A percentile compares a stretch with the other conserved stretches of the same genome.
Evolutionary conservation across 2,113 vertebrate genomes (phyloP).

Genomic region (Cyanoderma ruficeps): DNA sequence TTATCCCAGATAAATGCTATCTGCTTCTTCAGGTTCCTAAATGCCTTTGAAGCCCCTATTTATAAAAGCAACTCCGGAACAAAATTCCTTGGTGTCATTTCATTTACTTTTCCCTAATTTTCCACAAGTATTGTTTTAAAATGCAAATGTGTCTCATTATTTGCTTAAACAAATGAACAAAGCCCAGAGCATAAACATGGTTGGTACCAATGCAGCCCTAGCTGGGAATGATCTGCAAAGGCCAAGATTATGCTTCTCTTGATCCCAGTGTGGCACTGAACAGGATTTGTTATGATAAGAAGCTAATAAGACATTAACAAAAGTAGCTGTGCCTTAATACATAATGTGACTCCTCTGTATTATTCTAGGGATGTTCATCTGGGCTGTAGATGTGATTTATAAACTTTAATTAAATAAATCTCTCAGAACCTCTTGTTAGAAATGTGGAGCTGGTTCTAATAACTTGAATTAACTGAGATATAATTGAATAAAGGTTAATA

Average conservation of each 20-base stretch:
- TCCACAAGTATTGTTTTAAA: not conserved
- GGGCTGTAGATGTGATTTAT: constrained; percentile 26
- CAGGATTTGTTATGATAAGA: constrained; percentile 44
- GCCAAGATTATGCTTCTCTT: not conserved
- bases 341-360: not conserved
- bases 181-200: not conserved
- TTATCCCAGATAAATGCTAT: constrained; percentile 11
- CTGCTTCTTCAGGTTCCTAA: constrained; percentile 2
- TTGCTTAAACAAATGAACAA: not conserved
- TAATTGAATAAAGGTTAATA: constrained; percentile 38
- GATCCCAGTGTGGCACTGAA: not conserved
- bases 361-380: not conserved
- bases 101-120: not conserved
- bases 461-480: constrained; percentile 25
- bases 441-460: not conserved
- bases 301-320: constrained; percentile 18
- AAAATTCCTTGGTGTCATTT: not conserved
- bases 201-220: not conserved
- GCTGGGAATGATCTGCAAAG: constrained; percentile 11
- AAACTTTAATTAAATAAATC: constrained; percentile 55
- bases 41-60: not conserved
- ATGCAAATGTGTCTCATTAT: not conserved
- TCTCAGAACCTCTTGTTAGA: constrained; percentile 11
- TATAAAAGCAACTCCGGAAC: not conserved
- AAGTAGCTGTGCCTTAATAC: constrained; percentile 20